Base-by-base conservation (phyloP, 2,113 vertebrate genomes). In the Pelvicachromis taeniatus region DNA sequence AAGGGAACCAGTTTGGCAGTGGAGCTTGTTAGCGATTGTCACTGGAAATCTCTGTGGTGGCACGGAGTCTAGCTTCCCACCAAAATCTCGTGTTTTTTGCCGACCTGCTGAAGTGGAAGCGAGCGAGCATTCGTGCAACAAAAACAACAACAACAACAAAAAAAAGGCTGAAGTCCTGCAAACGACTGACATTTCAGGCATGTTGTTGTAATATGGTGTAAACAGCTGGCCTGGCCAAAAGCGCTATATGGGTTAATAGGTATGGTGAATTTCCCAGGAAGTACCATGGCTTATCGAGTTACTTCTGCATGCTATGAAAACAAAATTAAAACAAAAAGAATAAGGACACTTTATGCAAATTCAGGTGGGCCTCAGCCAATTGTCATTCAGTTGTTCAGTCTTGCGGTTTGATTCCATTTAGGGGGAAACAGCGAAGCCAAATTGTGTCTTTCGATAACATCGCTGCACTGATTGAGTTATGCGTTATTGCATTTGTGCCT, bases 391-490 rank as follows among this genome's bases (percentile, higher is more conserved):
- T 88, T 88, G 83, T 92, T 93, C 80, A 80, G 84, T 90, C 84
- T 88, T 50, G 84, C 54, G 82, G 85, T 87, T 92, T 91, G 73
- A 92, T 93, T 93, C 33, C 33, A 92, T 94, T 93, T 83, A 68
- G 58, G 52, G 80, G 23, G 48, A 91, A 89, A 89, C 89, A 86
- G 91, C 78, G 5, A 58, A 88, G 90, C 85, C 90, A 93, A 93
- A 93, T 89, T 91, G 89, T 88, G 83, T 90, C 78, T 80, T 87
- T 88, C 7, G 94, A 93, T 94, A 93, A 87, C 77, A 93, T 94
- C 88, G 55, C 77, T 61, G 73, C 81, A 79, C 53, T 87, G 91
- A 94, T 94, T 91, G 91, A 93, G 89, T 93, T 92, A 83, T 73
- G 80, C 3, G 33, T 91, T 93, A 89, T 91, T 92, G 89, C 91